phyloP scores from a whole-genome alignment of 2,888 invertebrate species.

The Eupithecia subfuscata region DNA sequence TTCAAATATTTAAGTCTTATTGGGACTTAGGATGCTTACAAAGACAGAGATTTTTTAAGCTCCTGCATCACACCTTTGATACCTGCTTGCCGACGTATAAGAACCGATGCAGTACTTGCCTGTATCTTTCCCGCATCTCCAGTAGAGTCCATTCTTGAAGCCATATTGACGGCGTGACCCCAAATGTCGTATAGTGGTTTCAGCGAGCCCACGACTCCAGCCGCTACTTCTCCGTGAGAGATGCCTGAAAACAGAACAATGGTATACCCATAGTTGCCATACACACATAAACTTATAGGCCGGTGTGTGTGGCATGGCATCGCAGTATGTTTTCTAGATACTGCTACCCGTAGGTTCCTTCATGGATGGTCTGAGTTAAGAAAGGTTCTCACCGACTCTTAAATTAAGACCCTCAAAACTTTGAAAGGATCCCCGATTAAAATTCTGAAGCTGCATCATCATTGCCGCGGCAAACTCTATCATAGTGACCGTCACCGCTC shows the following conservation, averaged over 20 bases:
- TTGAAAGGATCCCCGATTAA: slow-evolving; percentile 85
- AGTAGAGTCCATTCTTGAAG: slow-evolving; percentile 97
- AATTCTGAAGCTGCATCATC: slow-evolving; percentile 81
- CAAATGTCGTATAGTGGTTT: slow-evolving; percentile 98
- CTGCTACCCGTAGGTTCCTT: not conserved
- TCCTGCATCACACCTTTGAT: not conserved
- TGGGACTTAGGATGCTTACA: slow-evolving; percentile 2
- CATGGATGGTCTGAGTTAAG: not conserved
- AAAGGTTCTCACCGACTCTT: slow-evolving; percentile 85
- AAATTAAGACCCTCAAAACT: slow-evolving; percentile 86
- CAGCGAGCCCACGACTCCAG: slow-evolving; percentile 96
- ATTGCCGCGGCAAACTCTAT: slow-evolving; percentile 79
- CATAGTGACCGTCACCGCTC: slow-evolving; percentile 76
- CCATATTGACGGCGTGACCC: slow-evolving; percentile 98
- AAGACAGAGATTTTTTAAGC: slow-evolving; percentile 12
- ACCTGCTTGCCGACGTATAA: not conserved
- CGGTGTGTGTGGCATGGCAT: not conserved
- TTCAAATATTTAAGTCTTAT: not conserved
- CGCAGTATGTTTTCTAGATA: not conserved
- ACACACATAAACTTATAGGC: not conserved
- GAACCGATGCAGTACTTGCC: slow-evolving; percentile 63
- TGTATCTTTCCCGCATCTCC: slow-evolving; percentile 92
- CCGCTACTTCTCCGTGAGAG: slow-evolving; percentile 95
- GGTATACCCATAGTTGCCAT: not conserved
- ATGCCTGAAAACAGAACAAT: slow-evolving; percentile 85